Evolutionary conservation across 2,113 vertebrate genomes (phyloP), one percentile per base, ranked within the genome.

Genomic region (Herpailurus yagouaroundi): DNA sequence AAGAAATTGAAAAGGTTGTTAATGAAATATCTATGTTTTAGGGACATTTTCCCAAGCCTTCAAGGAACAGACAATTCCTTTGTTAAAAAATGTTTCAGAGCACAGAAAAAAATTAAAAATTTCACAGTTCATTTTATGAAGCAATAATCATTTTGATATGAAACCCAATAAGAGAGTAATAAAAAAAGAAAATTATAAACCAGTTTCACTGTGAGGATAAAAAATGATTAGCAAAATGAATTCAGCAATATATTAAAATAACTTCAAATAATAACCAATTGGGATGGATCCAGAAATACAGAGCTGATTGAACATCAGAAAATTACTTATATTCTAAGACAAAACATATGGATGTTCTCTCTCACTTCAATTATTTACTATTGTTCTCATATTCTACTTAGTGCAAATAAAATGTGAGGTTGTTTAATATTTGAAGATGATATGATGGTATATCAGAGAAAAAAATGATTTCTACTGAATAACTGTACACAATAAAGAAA

Each of bases 121-220:
- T 80, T 92, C 64, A 92, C 27, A 83, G 15, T 73, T 83, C 93
- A 95, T 57, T 90, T 97, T 88, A 95, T 94, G 41, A 97, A 91
- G 66, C 48, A 94, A 84, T 80, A 79, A 69, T 80, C 29, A 96
- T 89, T 96, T 96, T 96, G 50, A 84, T 88, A 74, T 68, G 31
- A 97, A 96, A 92, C 45, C 52, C 45, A 94, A 60, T 91, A 41
- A 91, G 14, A 71, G 9, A 71, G 1, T 83, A 97, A 95, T 83
- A 64, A 95, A 96, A 95, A 96, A 94, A 92, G 63, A 80, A 95
- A 91, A 90, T 84, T 82, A 91, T 79, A 97, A 95, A 63, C 33
- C 14, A 94, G 18, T 81, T 55, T 88, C 38, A 92, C 80, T 92
- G 45, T 41, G 41, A 91, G 60, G 50, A 84, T 95, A 36, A 84